phyloP scores from a whole-genome alignment of 2,888 invertebrate species.

The Oscheius sp. region DNA sequence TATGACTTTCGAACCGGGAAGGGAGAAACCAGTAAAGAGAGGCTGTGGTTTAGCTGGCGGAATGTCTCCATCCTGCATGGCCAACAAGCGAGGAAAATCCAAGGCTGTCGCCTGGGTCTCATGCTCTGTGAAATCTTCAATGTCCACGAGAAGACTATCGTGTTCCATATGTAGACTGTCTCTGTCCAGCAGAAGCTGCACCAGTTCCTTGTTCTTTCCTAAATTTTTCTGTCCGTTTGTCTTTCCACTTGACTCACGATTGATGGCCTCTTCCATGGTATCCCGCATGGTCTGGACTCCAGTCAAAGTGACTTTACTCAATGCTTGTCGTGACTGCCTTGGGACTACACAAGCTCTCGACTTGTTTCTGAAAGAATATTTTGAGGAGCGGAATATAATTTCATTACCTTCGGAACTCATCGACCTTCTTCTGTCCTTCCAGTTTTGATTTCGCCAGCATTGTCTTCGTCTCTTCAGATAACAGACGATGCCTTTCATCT shows the following conservation, averaged over 20 bases:
- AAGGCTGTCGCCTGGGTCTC: conserved; percentile 42
- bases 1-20: conserved; percentile 18
- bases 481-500: conserved; percentile 84
- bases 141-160: conserved; percentile 95
- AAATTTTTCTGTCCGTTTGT: background rate
- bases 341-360: conserved; percentile 53
- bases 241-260: conserved; percentile 37
- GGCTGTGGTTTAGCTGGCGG: conserved; percentile 8
- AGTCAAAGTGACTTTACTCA: conserved; percentile 45
- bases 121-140: conserved; percentile 87
- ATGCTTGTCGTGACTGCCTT: conserved; percentile 51
- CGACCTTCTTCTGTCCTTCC: conserved; percentile 91
- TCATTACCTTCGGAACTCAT: conserved; percentile 65
- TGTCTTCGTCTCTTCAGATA: conserved; percentile 88
- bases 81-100: conserved; percentile 28
- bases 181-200: conserved; percentile 88
- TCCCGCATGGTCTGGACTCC: conserved; percentile 41
- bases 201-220: conserved; percentile 88
- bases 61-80: conserved; percentile 37
- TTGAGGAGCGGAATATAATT: background rate
- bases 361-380: conserved; percentile 58
- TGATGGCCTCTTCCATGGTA: conserved; percentile 50
- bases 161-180: conserved; percentile 98
- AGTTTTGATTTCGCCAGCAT: conserved; percentile 90
- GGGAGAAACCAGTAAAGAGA: conserved; percentile 1